Evolutionary conservation across 30 jellyfish, hydroid and myxozoan species (phyloP), one percentile per base, ranked within the genome.

Genomic region (Pseudorhiza aurosa): DNA sequence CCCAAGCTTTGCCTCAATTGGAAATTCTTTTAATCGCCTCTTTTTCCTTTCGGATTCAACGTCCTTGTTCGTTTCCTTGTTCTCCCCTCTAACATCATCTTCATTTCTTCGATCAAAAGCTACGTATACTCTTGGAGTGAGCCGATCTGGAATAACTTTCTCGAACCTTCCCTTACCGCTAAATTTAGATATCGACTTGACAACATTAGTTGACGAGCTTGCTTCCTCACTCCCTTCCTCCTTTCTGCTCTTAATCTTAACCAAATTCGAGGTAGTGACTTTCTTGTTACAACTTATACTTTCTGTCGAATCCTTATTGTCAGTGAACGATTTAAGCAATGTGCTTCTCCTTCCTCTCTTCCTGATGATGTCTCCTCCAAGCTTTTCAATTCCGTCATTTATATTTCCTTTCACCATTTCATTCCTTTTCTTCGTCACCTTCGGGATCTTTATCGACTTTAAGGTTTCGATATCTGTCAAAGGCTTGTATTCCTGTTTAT

Each of bases 391-490:
- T 53, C 67, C 67, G 21, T n/a, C 36, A 4, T 19, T 24, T 6
- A 35, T 19, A 1, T 19, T 18, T 4, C 36, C 36, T 1, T 10
- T 53, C 32, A 1, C 67, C 24, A 1, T 53, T 2, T 19, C 67
- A 5, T 19, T 53, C 4, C 3, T 6, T 53, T 27, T 53, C 64
- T 53, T 65, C 22, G 35, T 51, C 71, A 64, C 2, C 30, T 65
- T 80, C 18, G 91, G 91, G 8, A 80, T 80, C 36, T 80, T 80
- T 27, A 80, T 10, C 10, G 80, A 62, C 72, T 37, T 80, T 46
- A 80, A 64, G 35, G 21, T 53, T 19, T 33, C 81, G 8, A 40
- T 69, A 31, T 70, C 55, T 0, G 91, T 77, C 31, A 80, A 36
- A 0, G 84, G 91, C 77, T 65, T 64, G 42, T 80, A 80, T 14